Base-by-base conservation (phyloP, 2,888 invertebrate genomes). In the Hypomecis punctinalis region DNA sequence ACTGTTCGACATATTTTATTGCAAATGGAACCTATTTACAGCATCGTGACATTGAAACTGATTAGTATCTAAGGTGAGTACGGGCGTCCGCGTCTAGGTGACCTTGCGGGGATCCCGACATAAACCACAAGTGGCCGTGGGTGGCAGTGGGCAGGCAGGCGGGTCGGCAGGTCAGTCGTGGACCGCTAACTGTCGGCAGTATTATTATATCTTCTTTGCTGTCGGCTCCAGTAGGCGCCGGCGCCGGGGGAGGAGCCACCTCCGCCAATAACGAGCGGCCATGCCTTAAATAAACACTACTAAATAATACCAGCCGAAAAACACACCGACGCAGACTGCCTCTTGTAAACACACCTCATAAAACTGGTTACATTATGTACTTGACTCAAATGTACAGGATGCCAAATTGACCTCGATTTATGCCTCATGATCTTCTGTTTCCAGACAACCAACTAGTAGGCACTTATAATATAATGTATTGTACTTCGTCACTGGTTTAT, bases 241-340 rank as follows among this genome's bases (percentile, higher is more conserved):
- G 52, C 52, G 11, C 35, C 52, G 39, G 65, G 57, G 65, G 65
- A 61, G 65, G 8, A 57, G 6, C 65, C 48, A 39, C n/a, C 43
- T 39, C 57, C 13, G 39, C 65, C 65, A 66, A 61, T 65, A 61
- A 53, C 56, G 33, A 11, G 48, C 53, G 37, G 13, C 13, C 54
- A 42, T 37, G 4, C 35, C 52, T 56, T 49, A 11, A 54, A 56
- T 52, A 56, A 52, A 61, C 40, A 55, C 23, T 11, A 48, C 33
- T 56, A 47, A 55, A 43, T 55, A 10, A 56, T 9, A 56, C 40
- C 6, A 56, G 5, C 23, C 33, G 5, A 55, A 55, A 43, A 55
- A 36, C 13, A 46, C 1, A 42, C 0, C 33, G 42, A 6, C 40
- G 5, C n/a, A n/a, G n/a, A 23, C 23, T 23, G 23, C 23, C 23